phyloP scores from a whole-genome alignment of 2,888 invertebrate species.

The Cryptocephalus moraei region DNA sequence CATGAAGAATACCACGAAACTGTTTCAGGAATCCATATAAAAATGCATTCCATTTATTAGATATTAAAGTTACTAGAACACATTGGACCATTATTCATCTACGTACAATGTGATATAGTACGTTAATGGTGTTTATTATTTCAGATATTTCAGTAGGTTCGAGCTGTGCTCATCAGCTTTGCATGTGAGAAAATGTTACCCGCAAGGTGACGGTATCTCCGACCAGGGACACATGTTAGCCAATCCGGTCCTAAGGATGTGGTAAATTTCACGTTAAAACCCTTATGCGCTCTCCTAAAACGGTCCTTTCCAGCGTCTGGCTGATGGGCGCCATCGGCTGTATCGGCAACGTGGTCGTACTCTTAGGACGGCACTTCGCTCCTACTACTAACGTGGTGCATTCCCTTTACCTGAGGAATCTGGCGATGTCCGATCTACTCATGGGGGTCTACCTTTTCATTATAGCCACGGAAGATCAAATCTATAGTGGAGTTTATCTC shows the following conservation, averaged over 20 bases:
- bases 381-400: constrained; percentile 48
- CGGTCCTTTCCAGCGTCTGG: constrained; percentile 43
- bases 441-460: constrained; percentile 53
- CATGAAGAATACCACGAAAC: too few relatives aligned
- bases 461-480: constrained; percentile 46
- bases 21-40: too few relatives aligned
- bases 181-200: constrained; percentile 47
- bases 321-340: constrained; percentile 48
- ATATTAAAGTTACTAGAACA: too few relatives aligned
- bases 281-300: too few relatives aligned
- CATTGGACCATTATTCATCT: too few relatives aligned
- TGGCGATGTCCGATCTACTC: constrained; percentile 50
- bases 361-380: constrained; percentile 44
- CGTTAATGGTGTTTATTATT: constrained; percentile 8
- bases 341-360: constrained; percentile 46
- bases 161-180: constrained; percentile 45
- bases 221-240: constrained; percentile 47
- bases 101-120: too few relatives aligned
- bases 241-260: constrained; percentile 43
- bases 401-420: constrained; percentile 50
- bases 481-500: constrained; percentile 46
- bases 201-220: constrained; percentile 51
- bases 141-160: constrained; percentile 49
- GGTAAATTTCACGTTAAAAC: constrained; percentile 27
- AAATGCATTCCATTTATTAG: too few relatives aligned